Conservation (phyloP, 2,888 invertebrate genomes). For the Agriopis leucophaearia region DNA sequence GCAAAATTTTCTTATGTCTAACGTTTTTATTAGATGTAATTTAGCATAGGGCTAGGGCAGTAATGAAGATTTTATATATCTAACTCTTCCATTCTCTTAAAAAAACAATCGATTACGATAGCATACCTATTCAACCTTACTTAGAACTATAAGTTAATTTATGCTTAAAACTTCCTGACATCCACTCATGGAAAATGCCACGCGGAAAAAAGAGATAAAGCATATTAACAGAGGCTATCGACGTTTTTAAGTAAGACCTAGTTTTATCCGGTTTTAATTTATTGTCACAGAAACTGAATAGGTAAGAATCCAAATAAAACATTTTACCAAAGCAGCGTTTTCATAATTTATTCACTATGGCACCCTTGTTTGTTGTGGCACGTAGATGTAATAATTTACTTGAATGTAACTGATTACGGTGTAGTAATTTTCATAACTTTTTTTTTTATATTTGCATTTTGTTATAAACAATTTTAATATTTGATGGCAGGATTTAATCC, state of each 20-base stretch:
- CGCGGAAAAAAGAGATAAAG: no score
- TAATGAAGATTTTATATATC: neutral
- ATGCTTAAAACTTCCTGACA: no score
- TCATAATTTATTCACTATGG: conserved; percentile 24
- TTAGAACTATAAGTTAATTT: no score
- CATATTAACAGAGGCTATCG: no score
- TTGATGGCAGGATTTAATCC: no score
- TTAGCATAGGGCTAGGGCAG: neutral
- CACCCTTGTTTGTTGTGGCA: conserved; percentile 28
- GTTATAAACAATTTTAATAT: no score
- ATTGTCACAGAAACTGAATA: conserved; percentile 19
- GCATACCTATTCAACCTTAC: neutral
- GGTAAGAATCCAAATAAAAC: conserved; percentile 13
- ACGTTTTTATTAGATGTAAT: neutral
- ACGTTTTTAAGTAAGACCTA: neutral
- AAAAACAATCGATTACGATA: neutral
- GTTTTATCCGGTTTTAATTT: conserved; percentile 21
- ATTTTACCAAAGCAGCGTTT: conserved; percentile 6
- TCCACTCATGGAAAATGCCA: no score
- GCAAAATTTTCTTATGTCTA: no score
- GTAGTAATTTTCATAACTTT: no score
- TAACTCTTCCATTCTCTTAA: neutral
- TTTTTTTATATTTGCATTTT: no score
- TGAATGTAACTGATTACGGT: no score
- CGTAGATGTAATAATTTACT: no score